Conservation (phyloP, 2,888 invertebrate species). For the Exephanes ischioxanthus region DNA sequence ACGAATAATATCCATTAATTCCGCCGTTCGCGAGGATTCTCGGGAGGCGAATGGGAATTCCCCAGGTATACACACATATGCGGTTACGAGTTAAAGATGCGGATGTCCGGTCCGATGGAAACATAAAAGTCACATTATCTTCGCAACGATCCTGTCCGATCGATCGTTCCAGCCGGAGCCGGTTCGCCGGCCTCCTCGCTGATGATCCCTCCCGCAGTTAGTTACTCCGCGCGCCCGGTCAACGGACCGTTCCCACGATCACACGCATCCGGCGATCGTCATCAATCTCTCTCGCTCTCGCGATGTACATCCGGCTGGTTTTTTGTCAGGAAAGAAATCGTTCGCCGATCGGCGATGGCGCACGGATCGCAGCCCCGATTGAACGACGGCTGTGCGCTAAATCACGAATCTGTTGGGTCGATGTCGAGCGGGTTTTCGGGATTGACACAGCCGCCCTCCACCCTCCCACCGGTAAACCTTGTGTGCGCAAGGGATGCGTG, state of each 20-base stretch:
- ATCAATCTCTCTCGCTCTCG: conserved; percentile 54
- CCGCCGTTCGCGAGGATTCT: conserved; percentile 25
- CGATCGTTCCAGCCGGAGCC: conserved; percentile 64
- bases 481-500: conserved; percentile 31
- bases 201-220: conserved; percentile 51
- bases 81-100: conserved; percentile 25
- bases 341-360: conserved; percentile 41
- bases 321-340: conserved; percentile 35
- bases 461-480: not conserved
- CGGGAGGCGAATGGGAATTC: not conserved
- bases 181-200: conserved; percentile 45
- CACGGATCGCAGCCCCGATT: conserved; percentile 28
- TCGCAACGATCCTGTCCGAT: conserved; percentile 45
- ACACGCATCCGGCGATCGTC: conserved; percentile 60
- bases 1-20: conserved; percentile 64
- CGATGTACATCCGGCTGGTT: conserved; percentile 12
- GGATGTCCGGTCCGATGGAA: conserved; percentile 54
- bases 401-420: conserved; percentile 53
- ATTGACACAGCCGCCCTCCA: not conserved
- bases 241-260: conserved; percentile 66
- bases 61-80: conserved; percentile 1
- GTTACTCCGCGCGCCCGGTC: conserved; percentile 68
- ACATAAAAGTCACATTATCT: conserved; percentile 71
- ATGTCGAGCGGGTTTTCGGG: conserved; percentile 31
- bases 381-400: conserved; percentile 47